Evolutionary conservation across 2,113 vertebrate genomes (phyloP).

Genomic region (Colaptes auratus): DNA sequence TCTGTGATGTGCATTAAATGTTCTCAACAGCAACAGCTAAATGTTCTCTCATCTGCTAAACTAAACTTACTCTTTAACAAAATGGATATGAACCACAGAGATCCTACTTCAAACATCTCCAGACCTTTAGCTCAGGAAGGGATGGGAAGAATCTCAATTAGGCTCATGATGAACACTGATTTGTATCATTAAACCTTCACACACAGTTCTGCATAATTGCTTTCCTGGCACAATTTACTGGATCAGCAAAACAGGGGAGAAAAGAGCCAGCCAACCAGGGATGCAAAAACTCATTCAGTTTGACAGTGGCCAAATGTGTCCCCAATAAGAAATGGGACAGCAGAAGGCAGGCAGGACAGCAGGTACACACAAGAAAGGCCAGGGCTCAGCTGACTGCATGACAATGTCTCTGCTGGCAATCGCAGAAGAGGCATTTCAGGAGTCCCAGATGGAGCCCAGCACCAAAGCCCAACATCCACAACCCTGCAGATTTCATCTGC

Average conservation of each 20-base stretch:
- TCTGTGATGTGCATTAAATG: too few relatives aligned
- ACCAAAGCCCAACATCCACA: background rate
- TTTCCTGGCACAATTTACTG: slow-evolving; percentile 48
- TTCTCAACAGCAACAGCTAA: background rate
- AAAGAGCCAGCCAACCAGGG: slow-evolving; percentile 19
- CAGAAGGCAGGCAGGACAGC: background rate
- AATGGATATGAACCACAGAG: background rate
- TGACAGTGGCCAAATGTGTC: slow-evolving; percentile 28
- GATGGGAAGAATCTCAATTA: slow-evolving; percentile 40
- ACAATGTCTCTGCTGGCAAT: background rate
- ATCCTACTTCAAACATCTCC: background rate
- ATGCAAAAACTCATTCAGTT: slow-evolving; percentile 34
- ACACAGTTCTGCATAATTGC: slow-evolving; percentile 43
- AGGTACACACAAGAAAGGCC: background rate
- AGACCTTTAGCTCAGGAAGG: background rate
- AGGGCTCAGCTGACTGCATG: background rate
- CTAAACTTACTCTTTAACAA: background rate
- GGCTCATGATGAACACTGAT: slow-evolving; percentile 41
- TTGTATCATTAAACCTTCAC: slow-evolving; percentile 60
- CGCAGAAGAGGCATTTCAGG: background rate
- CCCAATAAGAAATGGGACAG: background rate
- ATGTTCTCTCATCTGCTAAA: background rate
- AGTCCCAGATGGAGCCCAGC: background rate
- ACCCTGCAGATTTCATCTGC: background rate
- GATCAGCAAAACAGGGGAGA: slow-evolving; percentile 37